These are phyloP conservation scores for Montipora capitata DNA, from an alignment of 92 coral and sea anemone genomes.

Conservation along the genomic window DNA sequence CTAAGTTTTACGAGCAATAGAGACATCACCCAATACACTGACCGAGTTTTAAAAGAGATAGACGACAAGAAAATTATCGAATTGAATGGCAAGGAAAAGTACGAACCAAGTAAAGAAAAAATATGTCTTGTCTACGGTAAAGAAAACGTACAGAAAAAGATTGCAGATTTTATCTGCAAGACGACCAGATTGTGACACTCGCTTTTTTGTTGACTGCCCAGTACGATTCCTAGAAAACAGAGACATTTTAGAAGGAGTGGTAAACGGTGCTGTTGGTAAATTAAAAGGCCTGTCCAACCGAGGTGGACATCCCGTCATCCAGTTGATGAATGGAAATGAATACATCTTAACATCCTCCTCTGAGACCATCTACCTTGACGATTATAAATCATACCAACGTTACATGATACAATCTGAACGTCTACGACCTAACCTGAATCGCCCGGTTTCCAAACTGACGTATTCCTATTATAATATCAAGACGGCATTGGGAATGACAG, in stretches of 20 bases:
- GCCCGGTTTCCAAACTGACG: not conserved
- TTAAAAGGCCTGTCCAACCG: not conserved
- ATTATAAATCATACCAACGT: not conserved
- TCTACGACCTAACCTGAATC: too few species aligned
- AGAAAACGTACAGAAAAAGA: not conserved
- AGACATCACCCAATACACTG: not conserved
- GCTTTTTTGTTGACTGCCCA: too few species aligned
- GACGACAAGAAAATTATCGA: not conserved
- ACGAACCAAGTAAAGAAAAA: not conserved
- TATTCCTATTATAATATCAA: not conserved
- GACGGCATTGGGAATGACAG: conserved; percentile 4
- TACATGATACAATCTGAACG: not conserved
- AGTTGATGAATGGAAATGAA: not conserved
- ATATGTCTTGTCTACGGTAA: not conserved
- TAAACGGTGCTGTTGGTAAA: conserved; percentile 11
- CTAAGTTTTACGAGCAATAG: not conserved
- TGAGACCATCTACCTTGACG: not conserved
- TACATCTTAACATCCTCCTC: not conserved
- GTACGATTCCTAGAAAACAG: conserved; percentile 21
- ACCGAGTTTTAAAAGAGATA: not conserved
- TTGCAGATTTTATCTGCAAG: not conserved
- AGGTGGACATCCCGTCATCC: conserved; percentile 1
- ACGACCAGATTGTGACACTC: not conserved
- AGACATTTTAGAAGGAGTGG: not conserved
- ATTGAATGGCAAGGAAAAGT: not conserved